Evolutionary conservation across 2,888 invertebrate species (phyloP).

Genomic region (Tanytarsus gracilentus): DNA sequence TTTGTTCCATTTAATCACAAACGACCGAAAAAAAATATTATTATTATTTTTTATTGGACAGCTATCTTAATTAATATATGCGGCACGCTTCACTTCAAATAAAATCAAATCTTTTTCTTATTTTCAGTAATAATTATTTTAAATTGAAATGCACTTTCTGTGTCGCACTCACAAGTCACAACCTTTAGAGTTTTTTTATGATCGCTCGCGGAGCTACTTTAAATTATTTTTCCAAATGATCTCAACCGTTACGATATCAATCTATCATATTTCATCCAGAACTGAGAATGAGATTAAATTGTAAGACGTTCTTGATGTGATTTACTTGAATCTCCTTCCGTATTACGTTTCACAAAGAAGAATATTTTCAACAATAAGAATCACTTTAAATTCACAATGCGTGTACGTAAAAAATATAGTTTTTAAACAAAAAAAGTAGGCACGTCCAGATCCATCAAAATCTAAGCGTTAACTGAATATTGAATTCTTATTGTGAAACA

Average conservation of each 20-base stretch:
- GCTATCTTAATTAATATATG: not conserved
- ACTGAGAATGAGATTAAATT: not conserved
- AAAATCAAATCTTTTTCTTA: constrained; percentile 1
- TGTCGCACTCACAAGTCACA: constrained; percentile 10
- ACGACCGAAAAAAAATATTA: not conserved
- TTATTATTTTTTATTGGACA: not conserved
- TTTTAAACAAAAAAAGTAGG: not conserved
- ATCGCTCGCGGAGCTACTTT: too few relatives aligned
- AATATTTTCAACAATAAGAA: not conserved
- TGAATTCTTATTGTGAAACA: constrained; percentile 11
- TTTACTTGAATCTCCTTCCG: not conserved
- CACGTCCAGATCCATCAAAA: constrained; percentile 13
- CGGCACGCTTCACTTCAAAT: constrained; percentile 5
- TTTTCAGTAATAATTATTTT: constrained; percentile 5
- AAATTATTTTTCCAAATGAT: not conserved
- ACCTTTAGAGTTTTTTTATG: too few relatives aligned
- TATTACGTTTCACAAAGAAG: not conserved
- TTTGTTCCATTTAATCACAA: not conserved
- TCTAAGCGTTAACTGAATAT: constrained; percentile 14
- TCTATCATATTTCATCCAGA: constrained; percentile 17
- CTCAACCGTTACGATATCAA: not conserved
- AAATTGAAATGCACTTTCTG: not conserved
- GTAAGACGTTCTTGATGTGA: not conserved
- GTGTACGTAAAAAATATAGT: not conserved
- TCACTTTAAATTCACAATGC: not conserved